Conservation (phyloP, 2,113 vertebrate species). For the Myotis brandtii region DNA sequence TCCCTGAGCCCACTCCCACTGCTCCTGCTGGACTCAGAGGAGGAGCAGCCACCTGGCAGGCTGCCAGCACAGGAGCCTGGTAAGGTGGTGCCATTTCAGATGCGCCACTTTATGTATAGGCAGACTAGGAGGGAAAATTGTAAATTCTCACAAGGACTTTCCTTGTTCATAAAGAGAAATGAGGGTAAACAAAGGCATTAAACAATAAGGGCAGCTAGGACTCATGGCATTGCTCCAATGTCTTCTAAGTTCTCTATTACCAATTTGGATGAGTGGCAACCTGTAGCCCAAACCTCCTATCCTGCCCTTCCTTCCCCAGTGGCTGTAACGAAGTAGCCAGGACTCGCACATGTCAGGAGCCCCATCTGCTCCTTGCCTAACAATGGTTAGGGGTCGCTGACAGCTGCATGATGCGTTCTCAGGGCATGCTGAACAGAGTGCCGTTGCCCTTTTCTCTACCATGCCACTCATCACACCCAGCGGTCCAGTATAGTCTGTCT, state of each 20-base stretch:
- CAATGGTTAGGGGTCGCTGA: neutral
- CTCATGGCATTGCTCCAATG: conserved; percentile 19
- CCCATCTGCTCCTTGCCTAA: conserved; percentile 24
- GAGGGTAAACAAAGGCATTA: conserved; percentile 16
- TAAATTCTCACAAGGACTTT: neutral
- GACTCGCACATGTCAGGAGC: neutral
- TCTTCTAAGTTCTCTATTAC: conserved; percentile 42
- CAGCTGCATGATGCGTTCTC: conserved; percentile 46
- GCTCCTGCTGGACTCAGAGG: neutral
- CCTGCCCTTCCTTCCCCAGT: conserved; percentile 31
- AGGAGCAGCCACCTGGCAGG: neutral
- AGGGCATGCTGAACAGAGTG: conserved; percentile 47
- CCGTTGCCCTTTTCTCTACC: conserved; percentile 47
- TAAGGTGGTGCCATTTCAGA: neutral
- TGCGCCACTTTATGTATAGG: neutral
- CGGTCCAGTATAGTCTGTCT: conserved; percentile 61
- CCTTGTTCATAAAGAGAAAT: conserved; percentile 12
- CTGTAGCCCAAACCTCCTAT: conserved; percentile 4
- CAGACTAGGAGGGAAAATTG: neutral
- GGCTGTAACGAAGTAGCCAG: conserved; percentile 17
- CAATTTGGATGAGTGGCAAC: conserved; percentile 36
- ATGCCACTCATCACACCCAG: neutral
- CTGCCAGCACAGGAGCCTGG: neutral
- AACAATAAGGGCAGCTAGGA: conserved; percentile 19
- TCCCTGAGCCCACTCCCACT: neutral